These are phyloP conservation scores for Odiellus spinosus DNA, from an alignment of 2,888 invertebrate species.

Conservation along the genomic window DNA sequence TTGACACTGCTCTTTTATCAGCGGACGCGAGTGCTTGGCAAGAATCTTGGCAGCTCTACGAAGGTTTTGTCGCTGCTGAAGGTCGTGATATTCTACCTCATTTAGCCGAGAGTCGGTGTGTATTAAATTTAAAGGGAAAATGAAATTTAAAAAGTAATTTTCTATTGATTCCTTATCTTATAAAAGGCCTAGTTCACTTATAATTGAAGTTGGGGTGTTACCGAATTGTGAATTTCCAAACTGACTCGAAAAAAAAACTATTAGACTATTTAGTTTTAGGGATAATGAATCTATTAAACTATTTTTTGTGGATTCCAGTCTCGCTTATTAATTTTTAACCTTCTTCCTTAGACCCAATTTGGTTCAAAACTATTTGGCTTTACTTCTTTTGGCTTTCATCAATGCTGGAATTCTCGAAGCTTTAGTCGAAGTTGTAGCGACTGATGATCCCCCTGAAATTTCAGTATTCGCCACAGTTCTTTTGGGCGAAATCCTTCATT, in stretches of 20 bases:
- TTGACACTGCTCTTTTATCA: constrained; percentile 68
- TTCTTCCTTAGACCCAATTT: constrained; percentile 56
- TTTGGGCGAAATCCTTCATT: constrained; percentile 69
- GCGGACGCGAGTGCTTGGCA: constrained; percentile 40
- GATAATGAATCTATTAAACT: background rate
- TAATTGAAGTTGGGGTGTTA: no score
- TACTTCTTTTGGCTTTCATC: constrained; percentile 72
- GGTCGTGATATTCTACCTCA: constrained; percentile 71
- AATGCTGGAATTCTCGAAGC: constrained; percentile 73
- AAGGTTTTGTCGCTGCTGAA: constrained; percentile 90
- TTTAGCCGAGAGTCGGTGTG: constrained; percentile 47
- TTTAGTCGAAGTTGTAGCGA: constrained; percentile 75
- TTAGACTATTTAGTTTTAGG: background rate
- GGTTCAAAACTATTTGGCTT: constrained; percentile 73
- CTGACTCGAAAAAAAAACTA: no score
- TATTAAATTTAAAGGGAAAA: background rate
- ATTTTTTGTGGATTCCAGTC: background rate
- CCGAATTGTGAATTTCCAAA: no score
- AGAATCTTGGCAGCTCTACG: constrained; percentile 73
- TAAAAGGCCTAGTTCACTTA: no score
- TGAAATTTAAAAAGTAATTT: background rate
- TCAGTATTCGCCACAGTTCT: constrained; percentile 81
- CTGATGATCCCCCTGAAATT: constrained; percentile 63
- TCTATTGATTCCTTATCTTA: no score
- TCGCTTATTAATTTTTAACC: constrained; percentile 5